Evolutionary conservation across 2,113 vertebrate species (phyloP).

Genomic region (Tylochromis polylepis): DNA sequence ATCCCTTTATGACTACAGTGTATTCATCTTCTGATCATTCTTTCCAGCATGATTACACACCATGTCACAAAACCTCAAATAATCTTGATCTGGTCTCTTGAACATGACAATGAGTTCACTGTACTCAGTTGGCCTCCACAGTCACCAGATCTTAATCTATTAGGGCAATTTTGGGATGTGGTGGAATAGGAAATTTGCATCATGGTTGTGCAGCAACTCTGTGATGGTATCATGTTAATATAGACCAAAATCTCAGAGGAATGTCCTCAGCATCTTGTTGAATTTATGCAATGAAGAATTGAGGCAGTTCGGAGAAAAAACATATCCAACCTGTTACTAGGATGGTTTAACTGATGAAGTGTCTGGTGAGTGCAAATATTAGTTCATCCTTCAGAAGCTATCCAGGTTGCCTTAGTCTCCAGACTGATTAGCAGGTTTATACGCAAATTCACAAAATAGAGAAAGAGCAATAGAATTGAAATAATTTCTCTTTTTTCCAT

Average conservation of each 20-base stretch:
- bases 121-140: too few relatives aligned
- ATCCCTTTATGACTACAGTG: too few relatives aligned
- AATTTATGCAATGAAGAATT: not conserved
- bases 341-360: not conserved
- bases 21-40: too few relatives aligned
- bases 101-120: too few relatives aligned
- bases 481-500: not conserved
- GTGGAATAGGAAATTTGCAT: not conserved
- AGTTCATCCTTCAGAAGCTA: not conserved
- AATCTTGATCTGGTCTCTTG: too few relatives aligned
- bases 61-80: too few relatives aligned
- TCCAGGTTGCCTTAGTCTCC: not conserved
- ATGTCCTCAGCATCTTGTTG: not conserved
- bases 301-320: accelerated
- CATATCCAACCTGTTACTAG: not conserved
- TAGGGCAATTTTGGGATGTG: not conserved
- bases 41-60: too few relatives aligned
- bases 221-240: not conserved
- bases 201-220: not conserved
- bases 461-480: not conserved
- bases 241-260: not conserved
- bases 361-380: not conserved
- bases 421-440: not conserved
- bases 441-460: not conserved
- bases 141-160: too few relatives aligned